Base-by-base conservation (phyloP, 2,797 vertebrate species). In the Tiaroga cobitis region DNA sequence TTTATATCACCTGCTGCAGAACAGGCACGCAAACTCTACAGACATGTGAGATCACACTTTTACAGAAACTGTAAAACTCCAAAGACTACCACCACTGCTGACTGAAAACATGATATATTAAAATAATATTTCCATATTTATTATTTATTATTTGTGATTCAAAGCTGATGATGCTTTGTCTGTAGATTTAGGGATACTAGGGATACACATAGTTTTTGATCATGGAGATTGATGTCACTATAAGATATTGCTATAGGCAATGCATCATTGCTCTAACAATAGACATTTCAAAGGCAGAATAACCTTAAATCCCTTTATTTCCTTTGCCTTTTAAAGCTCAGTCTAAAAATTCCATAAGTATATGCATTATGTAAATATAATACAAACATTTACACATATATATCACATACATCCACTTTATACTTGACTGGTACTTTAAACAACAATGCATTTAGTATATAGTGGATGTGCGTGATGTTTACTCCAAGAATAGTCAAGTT, bases 121-220 rank as follows among this genome's bases (percentile, higher is more conserved):
- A 65, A 79, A 79, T 79, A 37, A 77, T 41, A 46, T 46, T 65
- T 61, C 56, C 59, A 65, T 39, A 39, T 39, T 18, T 77, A n/a
- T 43, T 39, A 39, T 39, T 18, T 77, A n/a, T 43, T 5, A 41
- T 63, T 79, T 59, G 4, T 5, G 15, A 54, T 54, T 34, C 10
- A 56, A 76, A 49, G 43, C 8, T 21, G 72, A 34, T 7, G 6
- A 39, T 34, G 18, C 46, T 75, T 59, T 77, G 13, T 59, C 24
- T n/a, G 34, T 37, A 37, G 26, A 75, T 51, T 21, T 75, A 15
- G 3, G 8, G 49, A 54, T 75, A 46, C 8, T n/a, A 29, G 29
- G 29, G 29, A 29, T 29, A 46, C 70, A 73, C n/a, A 3, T 29
- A 10, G 61, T 63, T 29, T 63, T 63, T 63, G 5, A 51, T 51